Evolutionary conservation across 2,888 invertebrate species (phyloP).

Genomic region (Muscina levida): DNA sequence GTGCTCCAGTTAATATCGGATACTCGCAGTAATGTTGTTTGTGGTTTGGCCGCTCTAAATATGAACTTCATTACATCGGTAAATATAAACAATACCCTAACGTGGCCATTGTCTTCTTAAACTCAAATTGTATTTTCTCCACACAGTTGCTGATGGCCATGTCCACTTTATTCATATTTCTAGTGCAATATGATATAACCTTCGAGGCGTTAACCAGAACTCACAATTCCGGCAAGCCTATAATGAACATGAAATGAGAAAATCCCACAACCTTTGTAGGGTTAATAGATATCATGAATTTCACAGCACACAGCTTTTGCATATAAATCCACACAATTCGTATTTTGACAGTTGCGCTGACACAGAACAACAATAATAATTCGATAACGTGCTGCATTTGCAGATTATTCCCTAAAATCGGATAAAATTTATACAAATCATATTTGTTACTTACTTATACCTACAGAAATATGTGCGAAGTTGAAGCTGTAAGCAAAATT

Average conservation of each 20-base stretch:
- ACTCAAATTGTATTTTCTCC: background rate
- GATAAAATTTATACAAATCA: too few species aligned
- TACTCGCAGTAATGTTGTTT: constrained; percentile 68
- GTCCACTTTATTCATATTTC: constrained; percentile 70
- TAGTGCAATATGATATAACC: constrained; percentile 71
- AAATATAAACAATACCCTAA: background rate
- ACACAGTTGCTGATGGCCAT: constrained; percentile 67
- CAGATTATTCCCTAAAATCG: too few species aligned
- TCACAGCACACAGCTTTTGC: constrained; percentile 2
- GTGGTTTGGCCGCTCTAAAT: constrained; percentile 66
- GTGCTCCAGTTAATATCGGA: constrained; percentile 69
- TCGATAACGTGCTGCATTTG: too few species aligned
- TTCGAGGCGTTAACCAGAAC: constrained; percentile 67
- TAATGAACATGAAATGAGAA: too few species aligned
- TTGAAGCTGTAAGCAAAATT: constrained; percentile 80
- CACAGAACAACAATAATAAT: too few species aligned
- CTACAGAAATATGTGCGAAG: constrained; percentile 77
- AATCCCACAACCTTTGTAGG: too few species aligned
- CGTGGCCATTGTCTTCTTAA: too few species aligned
- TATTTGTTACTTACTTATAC: too few species aligned
- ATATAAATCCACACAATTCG: too few species aligned
- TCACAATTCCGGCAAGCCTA: constrained; percentile 37
- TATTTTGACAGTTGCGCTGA: too few species aligned
- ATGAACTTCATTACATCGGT: constrained; percentile 70
- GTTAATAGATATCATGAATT: too few species aligned